Conservation (phyloP, 1,140 invertebrate species). For the Anastatus disparis region DNA sequence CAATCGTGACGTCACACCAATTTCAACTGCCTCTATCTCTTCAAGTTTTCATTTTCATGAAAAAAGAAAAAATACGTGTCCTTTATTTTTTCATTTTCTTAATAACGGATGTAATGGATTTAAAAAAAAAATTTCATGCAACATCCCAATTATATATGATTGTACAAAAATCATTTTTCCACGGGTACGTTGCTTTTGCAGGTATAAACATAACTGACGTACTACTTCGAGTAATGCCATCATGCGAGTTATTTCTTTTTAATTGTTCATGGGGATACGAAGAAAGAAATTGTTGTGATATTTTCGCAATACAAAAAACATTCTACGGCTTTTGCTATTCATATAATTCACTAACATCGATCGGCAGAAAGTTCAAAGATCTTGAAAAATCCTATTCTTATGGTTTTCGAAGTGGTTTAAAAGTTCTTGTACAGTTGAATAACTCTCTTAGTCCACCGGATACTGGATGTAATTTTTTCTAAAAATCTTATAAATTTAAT, state of each 20-base stretch:
- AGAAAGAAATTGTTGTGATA: neutral
- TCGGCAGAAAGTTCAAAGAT: neutral
- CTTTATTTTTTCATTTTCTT: too few species aligned
- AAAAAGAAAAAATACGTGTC: too few species aligned
- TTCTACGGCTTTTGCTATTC: conserved; percentile 1
- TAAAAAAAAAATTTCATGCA: too few species aligned
- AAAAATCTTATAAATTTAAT: too few species aligned
- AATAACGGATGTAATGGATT: too few species aligned
- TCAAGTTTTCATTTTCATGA: too few species aligned
- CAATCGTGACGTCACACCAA: too few species aligned
- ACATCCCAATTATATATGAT: too few species aligned
- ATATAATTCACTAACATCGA: conserved; percentile 2
- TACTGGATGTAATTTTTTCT: neutral
- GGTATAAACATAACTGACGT: neutral
- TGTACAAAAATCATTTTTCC: too few species aligned
- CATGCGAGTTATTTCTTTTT: neutral
- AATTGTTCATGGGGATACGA: conserved; percentile 3
- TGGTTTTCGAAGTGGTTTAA: neutral
- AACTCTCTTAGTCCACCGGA: neutral
- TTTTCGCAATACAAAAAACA: conserved; percentile 7
- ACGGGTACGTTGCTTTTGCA: too few species aligned
- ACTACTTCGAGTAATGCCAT: neutral
- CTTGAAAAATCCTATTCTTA: neutral
- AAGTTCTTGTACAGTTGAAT: neutral
- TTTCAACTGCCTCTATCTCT: too few species aligned